Base-by-base conservation (phyloP, 1,140 invertebrate species). In the Lepidurus couesii region DNA sequence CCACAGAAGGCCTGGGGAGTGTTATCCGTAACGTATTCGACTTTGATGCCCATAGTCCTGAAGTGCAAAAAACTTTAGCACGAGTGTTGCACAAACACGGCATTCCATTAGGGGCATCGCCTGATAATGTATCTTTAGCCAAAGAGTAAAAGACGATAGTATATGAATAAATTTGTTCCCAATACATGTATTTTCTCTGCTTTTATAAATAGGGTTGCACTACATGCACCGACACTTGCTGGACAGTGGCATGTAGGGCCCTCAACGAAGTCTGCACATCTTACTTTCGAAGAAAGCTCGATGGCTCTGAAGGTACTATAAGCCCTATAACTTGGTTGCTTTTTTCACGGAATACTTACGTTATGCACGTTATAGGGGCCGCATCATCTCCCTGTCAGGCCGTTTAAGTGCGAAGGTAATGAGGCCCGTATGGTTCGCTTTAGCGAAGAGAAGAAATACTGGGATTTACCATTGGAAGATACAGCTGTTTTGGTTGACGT, bases 11-110 rank as follows among this genome's bases (percentile, higher is more conserved):
- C 77, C 83, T 98, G 73, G 89, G 91, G 9, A 91, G 90, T 78
- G 92, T 96, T 1, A 90, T 98, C 3, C 90, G 91, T 79, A 99
- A 99, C 85, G 96, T 99, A 0, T 96, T 98, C 83, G 97, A 99
- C 86, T 99, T 99, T 86, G 97, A 99, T 87, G 88, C 91, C 76
- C 97, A 96, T 84, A 94, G 91, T 82, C 88, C 90, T 44, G 95
- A 98, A 84, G 87, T 92, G 21, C 88, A 91, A 75, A 91, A 95
- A 80, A 92, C 92, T 6, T 84, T 98, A 42, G 87, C 92, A 1
- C 88, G 91, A 78, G 92, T 96, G 21, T 86, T 98, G 79, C 89
- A 91, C 78, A 92, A 94, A 80, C 92, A 96, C 84, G 95, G 95
- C 8, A 90, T 97, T 81, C 90, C 93, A 2, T 87, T 93, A 76